Base-by-base conservation (phyloP, 2,888 invertebrate genomes). In the Petrolisthes cinctipes region DNA sequence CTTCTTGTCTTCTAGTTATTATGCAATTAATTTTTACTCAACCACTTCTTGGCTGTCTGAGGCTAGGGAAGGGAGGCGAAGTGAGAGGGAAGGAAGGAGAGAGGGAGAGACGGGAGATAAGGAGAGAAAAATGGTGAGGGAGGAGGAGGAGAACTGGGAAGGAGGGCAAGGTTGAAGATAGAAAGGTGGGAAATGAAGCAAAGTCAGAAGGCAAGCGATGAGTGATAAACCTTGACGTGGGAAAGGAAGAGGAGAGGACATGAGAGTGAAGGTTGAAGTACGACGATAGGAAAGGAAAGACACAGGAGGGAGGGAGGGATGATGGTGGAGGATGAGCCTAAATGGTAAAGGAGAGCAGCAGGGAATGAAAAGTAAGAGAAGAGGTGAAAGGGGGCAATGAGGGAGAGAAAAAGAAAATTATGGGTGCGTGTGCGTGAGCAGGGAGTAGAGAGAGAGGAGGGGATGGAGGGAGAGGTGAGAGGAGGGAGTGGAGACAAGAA, bases 381-480 rank as follows among this genome's bases (percentile, higher is more conserved):
- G 61, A 17, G 61, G 9, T n/a, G 9, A 37, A n/a, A 75, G 75
- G 75, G 7, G n/a, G 37, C 20, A 37, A n/a, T 75, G 75, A 75
- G 75, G 4, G 4, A 75, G 75, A 75, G 75, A 75, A 20, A 61
- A 17, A 61, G 1, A 11, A 61, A 61, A 61, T 61, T 9, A 61
- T 11, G 11, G 9, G 9, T 61, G 20, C 14, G 75, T 23, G 75
- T n/a, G 75, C 14, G 75, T n/a, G 75, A 75, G 75, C 20, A 11
- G 11, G 14, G 20, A 37, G 20, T 14, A 75, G 75, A 75, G 75
- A 75, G 75, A 75, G 75, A 75, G 75, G 20, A 14, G 20, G 75
- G 20, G 75, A 75, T 14, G 20, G 75, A 75, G 75, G 20, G 75
- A 75, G 75, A 75, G 75, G 37, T 11, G 75, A 37, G 14, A n/a